Percentiles rank a stretch among this genome's conserved stretches.
Evolutionary conservation across 2,888 invertebrate species (phyloP).

Genomic region (Anagyrus pseudococci): DNA sequence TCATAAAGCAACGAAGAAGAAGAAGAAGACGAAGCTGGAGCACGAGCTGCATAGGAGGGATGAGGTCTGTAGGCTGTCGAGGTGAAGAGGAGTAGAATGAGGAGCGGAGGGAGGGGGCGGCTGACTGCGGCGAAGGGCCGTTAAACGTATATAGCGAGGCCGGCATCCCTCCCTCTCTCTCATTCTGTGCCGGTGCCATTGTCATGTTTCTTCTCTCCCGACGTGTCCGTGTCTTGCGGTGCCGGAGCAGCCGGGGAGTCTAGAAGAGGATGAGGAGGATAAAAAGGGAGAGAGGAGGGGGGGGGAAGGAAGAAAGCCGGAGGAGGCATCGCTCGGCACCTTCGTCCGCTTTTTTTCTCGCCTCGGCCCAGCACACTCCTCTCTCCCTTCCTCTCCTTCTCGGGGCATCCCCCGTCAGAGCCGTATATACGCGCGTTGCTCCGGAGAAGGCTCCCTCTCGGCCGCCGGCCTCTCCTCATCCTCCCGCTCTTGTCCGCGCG

Average conservation of each 20-base stretch:
- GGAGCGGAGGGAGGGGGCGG: too few species aligned
- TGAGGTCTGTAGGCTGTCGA: too few species aligned
- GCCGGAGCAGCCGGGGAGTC: neutral
- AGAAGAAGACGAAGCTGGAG: too few species aligned
- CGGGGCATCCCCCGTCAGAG: constrained; percentile 10
- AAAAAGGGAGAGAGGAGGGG: neutral
- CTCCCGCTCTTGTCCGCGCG: too few species aligned
- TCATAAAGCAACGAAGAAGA: too few species aligned
- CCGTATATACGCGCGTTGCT: constrained; percentile 18
- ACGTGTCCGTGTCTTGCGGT: constrained; percentile 1
- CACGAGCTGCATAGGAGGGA: too few species aligned
- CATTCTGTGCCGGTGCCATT: constrained; percentile 15
- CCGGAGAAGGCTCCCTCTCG: constrained; percentile 40
- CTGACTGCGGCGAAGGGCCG: too few species aligned
- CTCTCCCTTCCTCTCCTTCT: too few species aligned
- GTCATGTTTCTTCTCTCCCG: constrained; percentile 33
- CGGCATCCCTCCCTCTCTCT: neutral
- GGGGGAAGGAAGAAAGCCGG: neutral
- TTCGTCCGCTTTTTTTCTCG: constrained; percentile 38
- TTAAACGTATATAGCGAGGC: neutral
- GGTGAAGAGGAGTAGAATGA: neutral
- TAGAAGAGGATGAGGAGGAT: too few species aligned
- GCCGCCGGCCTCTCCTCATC: too few species aligned
- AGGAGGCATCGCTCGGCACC: constrained; percentile 23
- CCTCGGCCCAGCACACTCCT: constrained; percentile 11